Conservation (phyloP, 2,113 vertebrate species). For the Lepus europaeus region DNA sequence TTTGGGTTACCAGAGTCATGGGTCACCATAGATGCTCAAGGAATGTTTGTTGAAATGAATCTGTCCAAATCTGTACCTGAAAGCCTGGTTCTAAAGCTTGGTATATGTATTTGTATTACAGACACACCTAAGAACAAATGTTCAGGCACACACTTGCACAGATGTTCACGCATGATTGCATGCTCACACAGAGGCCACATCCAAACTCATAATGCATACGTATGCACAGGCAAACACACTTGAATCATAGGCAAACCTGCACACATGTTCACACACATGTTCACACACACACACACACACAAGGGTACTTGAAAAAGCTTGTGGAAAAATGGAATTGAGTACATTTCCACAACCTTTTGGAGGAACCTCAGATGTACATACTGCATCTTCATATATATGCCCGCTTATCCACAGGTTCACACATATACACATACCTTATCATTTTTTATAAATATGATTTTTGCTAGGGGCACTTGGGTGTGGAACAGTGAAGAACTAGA, state of each 20-base stretch:
- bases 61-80: background rate
- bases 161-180: rapidly evolving
- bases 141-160: background rate
- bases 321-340: background rate
- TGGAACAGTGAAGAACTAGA: background rate
- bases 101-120: background rate
- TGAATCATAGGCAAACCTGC: background rate
- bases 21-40: background rate
- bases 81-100: background rate
- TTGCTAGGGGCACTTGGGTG: background rate
- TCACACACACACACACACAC: background rate
- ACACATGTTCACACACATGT: rapidly evolving
- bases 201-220: background rate
- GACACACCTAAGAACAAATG: rapidly evolving
- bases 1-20: background rate
- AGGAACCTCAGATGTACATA: background rate
- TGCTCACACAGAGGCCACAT: background rate
- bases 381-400: too few species aligned
- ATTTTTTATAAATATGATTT: background rate
- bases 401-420: too few species aligned
- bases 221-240: background rate
- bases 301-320: background rate
- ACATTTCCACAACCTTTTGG: background rate
- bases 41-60: background rate
- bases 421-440: background rate